Percentiles rank a stretch among this genome's conserved stretches.
These are phyloP conservation scores for Toxotes lorentzi DNA, from an alignment of 2,797 vertebrate species.

Conservation along the genomic window DNA sequence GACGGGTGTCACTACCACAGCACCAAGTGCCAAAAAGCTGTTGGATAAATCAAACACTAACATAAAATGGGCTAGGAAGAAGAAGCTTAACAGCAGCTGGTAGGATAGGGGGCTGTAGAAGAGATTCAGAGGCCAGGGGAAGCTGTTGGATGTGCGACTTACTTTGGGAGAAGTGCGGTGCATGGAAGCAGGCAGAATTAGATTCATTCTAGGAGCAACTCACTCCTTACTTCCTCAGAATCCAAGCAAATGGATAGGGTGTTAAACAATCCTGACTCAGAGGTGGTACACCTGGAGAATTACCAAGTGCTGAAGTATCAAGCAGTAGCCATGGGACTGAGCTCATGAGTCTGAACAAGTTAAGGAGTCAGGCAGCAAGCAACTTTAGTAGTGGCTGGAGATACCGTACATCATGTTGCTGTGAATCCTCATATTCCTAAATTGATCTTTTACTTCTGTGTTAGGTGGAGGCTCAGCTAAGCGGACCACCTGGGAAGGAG, in stretches of 20 bases:
- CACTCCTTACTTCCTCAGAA: too few species aligned
- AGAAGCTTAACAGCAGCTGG: too few species aligned
- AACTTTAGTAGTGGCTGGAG: background rate
- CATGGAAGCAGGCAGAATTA: too few species aligned
- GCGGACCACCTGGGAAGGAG: constrained; percentile 96
- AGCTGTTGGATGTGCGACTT: too few species aligned
- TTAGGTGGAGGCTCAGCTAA: constrained; percentile 94
- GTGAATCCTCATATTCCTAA: background rate
- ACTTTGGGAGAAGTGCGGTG: too few species aligned
- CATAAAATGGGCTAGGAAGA: background rate
- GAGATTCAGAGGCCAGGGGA: too few species aligned
- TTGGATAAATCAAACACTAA: background rate
- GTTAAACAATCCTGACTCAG: too few species aligned
- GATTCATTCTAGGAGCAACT: too few species aligned
- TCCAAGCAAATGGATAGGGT: too few species aligned
- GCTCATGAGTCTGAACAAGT: background rate
- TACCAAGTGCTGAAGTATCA: background rate
- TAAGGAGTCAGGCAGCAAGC: background rate
- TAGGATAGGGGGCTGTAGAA: too few species aligned
- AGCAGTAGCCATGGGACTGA: background rate
- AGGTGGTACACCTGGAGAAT: too few species aligned
- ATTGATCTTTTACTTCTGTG: constrained; percentile 21
- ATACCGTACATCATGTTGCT: background rate
- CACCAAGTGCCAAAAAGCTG: background rate
- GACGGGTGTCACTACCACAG: background rate